Conservation (phyloP, 2,888 invertebrate species). For the Epinotia bilunana region DNA sequence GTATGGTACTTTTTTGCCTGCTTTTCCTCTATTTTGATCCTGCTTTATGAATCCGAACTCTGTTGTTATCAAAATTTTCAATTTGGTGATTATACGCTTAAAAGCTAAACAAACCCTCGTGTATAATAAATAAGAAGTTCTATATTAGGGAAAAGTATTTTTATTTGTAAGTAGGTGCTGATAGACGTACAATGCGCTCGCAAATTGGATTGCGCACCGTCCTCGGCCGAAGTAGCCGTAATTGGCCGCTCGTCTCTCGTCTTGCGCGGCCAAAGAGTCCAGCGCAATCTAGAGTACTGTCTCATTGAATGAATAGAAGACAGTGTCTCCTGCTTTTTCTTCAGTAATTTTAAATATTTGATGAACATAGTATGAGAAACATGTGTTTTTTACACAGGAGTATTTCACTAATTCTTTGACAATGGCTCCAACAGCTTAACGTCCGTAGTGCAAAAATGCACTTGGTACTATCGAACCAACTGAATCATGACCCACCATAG, state of each 20-base stretch:
- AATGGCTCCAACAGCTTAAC: neutral
- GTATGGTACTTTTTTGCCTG: too few species aligned
- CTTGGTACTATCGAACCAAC: too few species aligned
- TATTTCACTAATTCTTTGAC: neutral
- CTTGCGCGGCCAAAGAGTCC: conserved; percentile 59
- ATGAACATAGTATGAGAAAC: neutral
- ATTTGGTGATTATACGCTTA: too few species aligned
- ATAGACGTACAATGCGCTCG: conserved; percentile 72
- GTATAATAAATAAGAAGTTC: neutral
- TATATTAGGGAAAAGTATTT: conserved; percentile 26
- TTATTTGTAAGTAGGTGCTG: conserved; percentile 48
- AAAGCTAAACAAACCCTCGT: neutral
- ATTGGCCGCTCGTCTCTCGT: conserved; percentile 64
- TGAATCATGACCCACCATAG: too few species aligned
- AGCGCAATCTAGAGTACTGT: conserved; percentile 48
- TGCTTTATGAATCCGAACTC: too few species aligned
- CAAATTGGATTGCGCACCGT: conserved; percentile 79
- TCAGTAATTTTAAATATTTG: neutral
- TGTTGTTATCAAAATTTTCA: too few species aligned
- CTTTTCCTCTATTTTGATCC: too few species aligned
- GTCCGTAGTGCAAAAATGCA: neutral
- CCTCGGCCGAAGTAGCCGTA: conserved; percentile 64
- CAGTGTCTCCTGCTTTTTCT: neutral
- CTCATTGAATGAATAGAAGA: conserved; percentile 1
- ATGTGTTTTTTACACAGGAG: neutral